Percentiles rank a stretch among this genome's conserved stretches.
Evolutionary conservation across 2,113 vertebrate species (phyloP).

Genomic region (Uria aalge): DNA sequence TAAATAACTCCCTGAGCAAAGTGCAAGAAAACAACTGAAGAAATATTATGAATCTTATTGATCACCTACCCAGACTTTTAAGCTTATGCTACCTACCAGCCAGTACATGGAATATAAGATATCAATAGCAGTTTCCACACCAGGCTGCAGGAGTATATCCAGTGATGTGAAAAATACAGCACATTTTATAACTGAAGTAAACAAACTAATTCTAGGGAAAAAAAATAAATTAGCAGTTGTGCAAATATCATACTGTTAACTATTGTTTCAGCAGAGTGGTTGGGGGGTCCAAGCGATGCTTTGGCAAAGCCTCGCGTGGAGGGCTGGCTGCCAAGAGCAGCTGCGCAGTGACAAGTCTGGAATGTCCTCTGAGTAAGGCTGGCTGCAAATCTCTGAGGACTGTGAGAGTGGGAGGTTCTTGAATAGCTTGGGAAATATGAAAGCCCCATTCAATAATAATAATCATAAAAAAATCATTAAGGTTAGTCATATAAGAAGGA

Average conservation of each 20-base stretch:
- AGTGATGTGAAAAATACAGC: background rate
- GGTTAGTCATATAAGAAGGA: conserved; percentile 66
- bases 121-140: background rate
- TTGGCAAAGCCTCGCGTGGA: background rate
- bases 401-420: conserved; percentile 13
- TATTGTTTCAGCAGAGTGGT: background rate
- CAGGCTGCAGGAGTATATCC: background rate
- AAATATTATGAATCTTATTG: background rate
- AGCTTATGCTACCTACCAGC: background rate
- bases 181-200: background rate
- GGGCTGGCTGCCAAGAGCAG: conserved; percentile 45
- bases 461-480: conserved; percentile 41
- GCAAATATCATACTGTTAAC: background rate
- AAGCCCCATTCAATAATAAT: conserved; percentile 44
- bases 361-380: conserved; percentile 57
- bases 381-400: conserved; percentile 13
- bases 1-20: background rate
- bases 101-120: background rate
- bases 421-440: conserved; percentile 43
- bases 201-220: background rate
- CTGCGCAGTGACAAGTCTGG: conserved; percentile 29
- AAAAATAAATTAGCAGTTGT: background rate
- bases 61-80: background rate
- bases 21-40: background rate
- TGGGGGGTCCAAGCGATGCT: background rate